Conservation (phyloP, 2,888 invertebrate species). For the Eristalis pertinax region DNA sequence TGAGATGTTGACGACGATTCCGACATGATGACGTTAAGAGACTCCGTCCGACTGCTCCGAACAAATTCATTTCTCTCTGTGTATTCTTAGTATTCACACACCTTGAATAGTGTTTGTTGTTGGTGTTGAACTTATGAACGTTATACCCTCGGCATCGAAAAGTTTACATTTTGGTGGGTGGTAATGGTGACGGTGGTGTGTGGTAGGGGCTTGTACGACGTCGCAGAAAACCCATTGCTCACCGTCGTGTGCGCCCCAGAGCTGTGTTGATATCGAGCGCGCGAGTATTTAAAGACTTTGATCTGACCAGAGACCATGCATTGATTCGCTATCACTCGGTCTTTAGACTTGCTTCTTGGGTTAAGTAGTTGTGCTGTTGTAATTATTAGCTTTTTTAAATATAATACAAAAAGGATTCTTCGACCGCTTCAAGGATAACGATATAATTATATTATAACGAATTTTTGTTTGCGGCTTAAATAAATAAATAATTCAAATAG, state of each 20-base stretch:
- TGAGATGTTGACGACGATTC: constrained; percentile 62
- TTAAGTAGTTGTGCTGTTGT: constrained; percentile 80
- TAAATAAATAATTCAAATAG: constrained; percentile 6
- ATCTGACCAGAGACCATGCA: constrained; percentile 85
- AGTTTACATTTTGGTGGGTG: constrained; percentile 68
- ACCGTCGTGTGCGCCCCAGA: constrained; percentile 68
- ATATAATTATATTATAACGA: constrained; percentile 55
- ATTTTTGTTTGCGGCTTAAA: constrained; percentile 52
- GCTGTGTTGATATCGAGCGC: constrained; percentile 69
- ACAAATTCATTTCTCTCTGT: constrained; percentile 59
- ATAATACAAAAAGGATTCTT: constrained; percentile 74
- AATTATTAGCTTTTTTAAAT: constrained; percentile 77
- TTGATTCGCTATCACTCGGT: constrained; percentile 87
- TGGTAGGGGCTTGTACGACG: constrained; percentile 65
- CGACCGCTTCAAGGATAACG: constrained; percentile 58
- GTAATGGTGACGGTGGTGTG: constrained; percentile 40
- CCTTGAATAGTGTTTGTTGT: constrained; percentile 17
- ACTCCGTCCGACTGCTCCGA: constrained; percentile 26
- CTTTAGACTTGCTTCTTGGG: constrained; percentile 83
- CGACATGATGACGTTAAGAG: constrained; percentile 61
- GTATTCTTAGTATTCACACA: constrained; percentile 51
- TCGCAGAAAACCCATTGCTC: constrained; percentile 73
- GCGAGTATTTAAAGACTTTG: constrained; percentile 86
- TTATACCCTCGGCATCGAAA: constrained; percentile 55
- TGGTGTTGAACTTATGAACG: constrained; percentile 50